Conservation (phyloP, 2,888 invertebrate species). For the Temnothorax rugatulus region DNA sequence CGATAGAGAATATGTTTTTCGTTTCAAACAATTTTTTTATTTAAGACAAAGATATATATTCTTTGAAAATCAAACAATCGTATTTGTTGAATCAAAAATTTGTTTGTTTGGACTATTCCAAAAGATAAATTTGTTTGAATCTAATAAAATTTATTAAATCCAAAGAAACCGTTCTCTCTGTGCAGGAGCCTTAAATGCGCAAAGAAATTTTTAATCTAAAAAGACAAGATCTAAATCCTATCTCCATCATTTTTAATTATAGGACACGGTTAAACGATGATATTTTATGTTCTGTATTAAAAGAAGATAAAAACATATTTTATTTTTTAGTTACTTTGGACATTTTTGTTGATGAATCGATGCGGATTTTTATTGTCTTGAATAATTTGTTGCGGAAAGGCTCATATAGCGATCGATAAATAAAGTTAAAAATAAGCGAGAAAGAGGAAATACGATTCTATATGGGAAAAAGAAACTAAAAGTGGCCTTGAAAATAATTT, state of each 20-base stretch:
- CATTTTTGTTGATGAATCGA: neutral
- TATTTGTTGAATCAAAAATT: too few relatives aligned
- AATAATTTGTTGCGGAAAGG: neutral
- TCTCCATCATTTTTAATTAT: neutral
- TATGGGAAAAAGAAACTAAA: neutral
- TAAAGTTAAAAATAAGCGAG: neutral
- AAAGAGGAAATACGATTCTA: neutral
- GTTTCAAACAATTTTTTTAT: too few relatives aligned
- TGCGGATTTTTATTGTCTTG: neutral
- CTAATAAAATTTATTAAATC: too few relatives aligned
- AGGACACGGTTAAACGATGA: neutral
- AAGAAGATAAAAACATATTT: neutral
- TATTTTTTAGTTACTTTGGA: neutral
- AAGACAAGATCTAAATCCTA: neutral
- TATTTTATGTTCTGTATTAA: neutral
- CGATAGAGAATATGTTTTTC: too few relatives aligned
- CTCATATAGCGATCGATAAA: neutral
- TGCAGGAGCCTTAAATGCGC: too few relatives aligned
- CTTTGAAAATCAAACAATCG: too few relatives aligned
- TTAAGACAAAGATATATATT: too few relatives aligned
- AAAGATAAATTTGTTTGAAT: too few relatives aligned
- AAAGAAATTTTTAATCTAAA: neutral
- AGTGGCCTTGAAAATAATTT: slow-evolving; percentile 10
- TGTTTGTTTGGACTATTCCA: too few relatives aligned
- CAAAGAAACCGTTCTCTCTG: too few relatives aligned